A percentile compares a stretch with the other conserved stretches of the same genome.
Conservation (phyloP, 2,113 vertebrate species). For the Lasiurus borealis region DNA sequence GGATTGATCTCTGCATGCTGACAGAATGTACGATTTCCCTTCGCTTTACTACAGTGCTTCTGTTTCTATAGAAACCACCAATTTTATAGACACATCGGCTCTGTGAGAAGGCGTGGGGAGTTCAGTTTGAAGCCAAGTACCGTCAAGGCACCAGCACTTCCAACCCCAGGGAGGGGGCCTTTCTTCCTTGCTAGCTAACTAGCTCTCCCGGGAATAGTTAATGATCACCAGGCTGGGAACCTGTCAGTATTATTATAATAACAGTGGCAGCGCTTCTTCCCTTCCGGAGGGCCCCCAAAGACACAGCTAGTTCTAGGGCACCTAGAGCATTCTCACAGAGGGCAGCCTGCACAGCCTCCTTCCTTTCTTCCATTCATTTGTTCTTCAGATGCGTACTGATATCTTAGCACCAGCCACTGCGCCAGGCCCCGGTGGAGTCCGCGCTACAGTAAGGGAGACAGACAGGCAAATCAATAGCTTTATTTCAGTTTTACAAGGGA, state of each 20-base stretch:
- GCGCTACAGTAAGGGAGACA: neutral
- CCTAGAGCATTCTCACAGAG: neutral
- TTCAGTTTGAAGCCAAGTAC: slow-evolving; percentile 82
- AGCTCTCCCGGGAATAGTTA: slow-evolving; percentile 78
- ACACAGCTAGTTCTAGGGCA: neutral
- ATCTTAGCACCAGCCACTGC: neutral
- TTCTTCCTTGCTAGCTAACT: slow-evolving; percentile 76
- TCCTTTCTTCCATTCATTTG: slow-evolving; percentile 17
- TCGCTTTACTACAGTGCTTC: slow-evolving; percentile 81
- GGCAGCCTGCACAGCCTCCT: neutral
- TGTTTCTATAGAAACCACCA: slow-evolving; percentile 89
- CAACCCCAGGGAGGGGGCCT: slow-evolving; percentile 66
- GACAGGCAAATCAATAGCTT: slow-evolving; percentile 3
- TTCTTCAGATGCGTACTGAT: neutral
- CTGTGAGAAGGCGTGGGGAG: slow-evolving; percentile 73
- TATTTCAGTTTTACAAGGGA: neutral
- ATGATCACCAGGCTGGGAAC: slow-evolving; percentile 74
- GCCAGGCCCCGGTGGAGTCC: neutral
- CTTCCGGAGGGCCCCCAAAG: neutral
- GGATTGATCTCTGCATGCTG: slow-evolving; percentile 83
- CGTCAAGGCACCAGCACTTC: slow-evolving; percentile 55
- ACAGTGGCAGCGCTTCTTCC: slow-evolving; percentile 4
- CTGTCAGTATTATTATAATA: slow-evolving; percentile 63
- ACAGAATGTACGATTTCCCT: slow-evolving; percentile 86
- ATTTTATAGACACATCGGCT: slow-evolving; percentile 82